Evolutionary conservation across 1,140 invertebrate species (phyloP).

Genomic region (Cydia splendana): DNA sequence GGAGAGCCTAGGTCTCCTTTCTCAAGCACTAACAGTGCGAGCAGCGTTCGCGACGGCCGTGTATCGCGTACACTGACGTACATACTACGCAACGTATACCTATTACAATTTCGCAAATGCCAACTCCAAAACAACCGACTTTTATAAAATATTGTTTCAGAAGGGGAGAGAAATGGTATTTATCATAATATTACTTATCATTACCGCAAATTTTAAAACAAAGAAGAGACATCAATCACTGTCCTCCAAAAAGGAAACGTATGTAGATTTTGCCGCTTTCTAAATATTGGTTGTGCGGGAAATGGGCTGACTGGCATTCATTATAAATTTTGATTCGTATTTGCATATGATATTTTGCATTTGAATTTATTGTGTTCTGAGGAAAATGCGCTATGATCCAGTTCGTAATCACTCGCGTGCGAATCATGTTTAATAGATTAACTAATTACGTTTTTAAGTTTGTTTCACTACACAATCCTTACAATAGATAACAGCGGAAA

Average conservation of each 20-base stretch:
- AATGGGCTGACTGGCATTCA: constrained; percentile 12
- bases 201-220: constrained; percentile 48
- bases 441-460: no score
- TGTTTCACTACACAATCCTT: no score
- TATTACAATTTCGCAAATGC: neutral
- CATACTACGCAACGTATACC: no score
- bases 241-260: constrained; percentile 35
- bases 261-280: constrained; percentile 23
- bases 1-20: no score
- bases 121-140: neutral
- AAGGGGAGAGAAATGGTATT: constrained; percentile 36
- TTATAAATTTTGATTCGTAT: constrained; percentile 29
- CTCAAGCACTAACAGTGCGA: no score
- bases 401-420: no score
- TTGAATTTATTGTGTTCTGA: neutral
- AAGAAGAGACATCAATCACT: constrained; percentile 47
- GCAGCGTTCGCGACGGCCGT: no score
- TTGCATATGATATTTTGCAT: neutral
- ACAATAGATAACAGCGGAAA: no score
- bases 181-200: constrained; percentile 50
- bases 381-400: no score
- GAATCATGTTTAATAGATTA: no score
- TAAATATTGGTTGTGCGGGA: constrained; percentile 29
- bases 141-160: constrained; percentile 9
- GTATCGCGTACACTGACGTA: no score